A percentile compares a stretch with the other conserved stretches of the same genome.
These are phyloP conservation scores for Petrocephalus schoutedeni DNA, from an alignment of 2,797 vertebrate genomes.

Conservation along the genomic window DNA sequence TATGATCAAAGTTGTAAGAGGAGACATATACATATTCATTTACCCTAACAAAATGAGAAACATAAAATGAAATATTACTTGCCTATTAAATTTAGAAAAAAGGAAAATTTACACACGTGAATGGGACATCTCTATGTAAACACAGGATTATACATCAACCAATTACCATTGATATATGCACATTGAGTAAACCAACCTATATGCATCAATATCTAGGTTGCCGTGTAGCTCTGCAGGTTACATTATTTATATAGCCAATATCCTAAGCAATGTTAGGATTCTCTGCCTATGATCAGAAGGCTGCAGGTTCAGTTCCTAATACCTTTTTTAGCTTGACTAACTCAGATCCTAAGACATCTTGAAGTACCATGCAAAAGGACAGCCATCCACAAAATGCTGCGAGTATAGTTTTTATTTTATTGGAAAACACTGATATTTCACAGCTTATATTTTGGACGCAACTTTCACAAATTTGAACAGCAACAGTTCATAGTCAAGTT, in stretches of 20 bases:
- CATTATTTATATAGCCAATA: background rate
- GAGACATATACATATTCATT: background rate
- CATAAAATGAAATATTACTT: background rate
- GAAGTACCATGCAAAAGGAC: slow-evolving; percentile 29
- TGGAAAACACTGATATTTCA: slow-evolving; percentile 80
- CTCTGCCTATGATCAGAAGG: background rate
- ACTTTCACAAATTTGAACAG: slow-evolving; percentile 63
- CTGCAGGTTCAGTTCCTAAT: background rate
- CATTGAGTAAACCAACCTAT: background rate
- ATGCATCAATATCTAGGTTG: background rate
- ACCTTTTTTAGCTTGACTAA: slow-evolving; percentile 1
- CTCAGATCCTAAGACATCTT: slow-evolving; percentile 21
- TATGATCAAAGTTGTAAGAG: background rate
- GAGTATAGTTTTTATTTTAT: slow-evolving; percentile 76
- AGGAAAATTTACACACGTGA: background rate
- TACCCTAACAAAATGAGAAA: background rate
- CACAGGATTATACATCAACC: background rate
- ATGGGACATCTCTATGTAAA: background rate
- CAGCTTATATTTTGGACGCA: slow-evolving; percentile 69
- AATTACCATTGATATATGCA: background rate
- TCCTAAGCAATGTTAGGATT: background rate
- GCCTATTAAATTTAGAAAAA: background rate
- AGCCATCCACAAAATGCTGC: slow-evolving; percentile 40
- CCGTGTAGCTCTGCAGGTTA: background rate
- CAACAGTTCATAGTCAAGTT: slow-evolving; percentile 42